phyloP scores from a whole-genome alignment of 1,140 invertebrate species.

The Laupala kohalensis region DNA sequence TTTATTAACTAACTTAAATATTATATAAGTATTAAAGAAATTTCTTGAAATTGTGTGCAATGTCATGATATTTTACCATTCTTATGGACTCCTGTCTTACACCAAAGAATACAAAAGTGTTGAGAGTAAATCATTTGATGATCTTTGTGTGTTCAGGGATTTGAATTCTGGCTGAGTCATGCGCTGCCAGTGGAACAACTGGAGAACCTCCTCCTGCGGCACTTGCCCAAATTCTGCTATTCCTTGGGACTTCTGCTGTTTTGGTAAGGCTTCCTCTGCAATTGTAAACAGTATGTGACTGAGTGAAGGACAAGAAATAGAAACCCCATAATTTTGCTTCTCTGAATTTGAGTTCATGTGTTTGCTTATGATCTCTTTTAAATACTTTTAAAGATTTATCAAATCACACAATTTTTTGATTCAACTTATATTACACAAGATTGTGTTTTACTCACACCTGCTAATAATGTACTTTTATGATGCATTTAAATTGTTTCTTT shows the following conservation, averaged over 20 bases:
- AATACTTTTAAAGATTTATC: too few species aligned
- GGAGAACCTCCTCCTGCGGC: constrained; percentile 30
- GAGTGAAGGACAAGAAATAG: constrained; percentile 10
- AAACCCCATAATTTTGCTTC: neutral
- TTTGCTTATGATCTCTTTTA: too few species aligned
- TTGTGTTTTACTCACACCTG: constrained; percentile 17
- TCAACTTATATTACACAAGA: neutral
- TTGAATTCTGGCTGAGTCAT: constrained; percentile 35
- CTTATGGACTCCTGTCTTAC: too few species aligned
- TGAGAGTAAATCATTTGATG: too few species aligned
- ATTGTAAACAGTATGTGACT: constrained; percentile 17
- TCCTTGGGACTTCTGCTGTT: constrained; percentile 32
- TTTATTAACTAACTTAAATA: too few species aligned
- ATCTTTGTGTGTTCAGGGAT: too few species aligned
- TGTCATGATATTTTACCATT: too few species aligned
- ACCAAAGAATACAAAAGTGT: too few species aligned
- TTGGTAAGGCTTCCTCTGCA: constrained; percentile 27
- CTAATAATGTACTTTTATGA: constrained; percentile 10
- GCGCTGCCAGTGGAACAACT: constrained; percentile 29
- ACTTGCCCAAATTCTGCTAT: constrained; percentile 32
- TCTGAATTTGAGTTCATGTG: neutral
- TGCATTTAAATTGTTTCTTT: neutral
- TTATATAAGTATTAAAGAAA: too few species aligned
- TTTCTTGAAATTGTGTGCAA: too few species aligned
- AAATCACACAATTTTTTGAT: too few species aligned